phyloP scores from a whole-genome alignment of 2,888 invertebrate species.

The Latheticus oryzae region DNA sequence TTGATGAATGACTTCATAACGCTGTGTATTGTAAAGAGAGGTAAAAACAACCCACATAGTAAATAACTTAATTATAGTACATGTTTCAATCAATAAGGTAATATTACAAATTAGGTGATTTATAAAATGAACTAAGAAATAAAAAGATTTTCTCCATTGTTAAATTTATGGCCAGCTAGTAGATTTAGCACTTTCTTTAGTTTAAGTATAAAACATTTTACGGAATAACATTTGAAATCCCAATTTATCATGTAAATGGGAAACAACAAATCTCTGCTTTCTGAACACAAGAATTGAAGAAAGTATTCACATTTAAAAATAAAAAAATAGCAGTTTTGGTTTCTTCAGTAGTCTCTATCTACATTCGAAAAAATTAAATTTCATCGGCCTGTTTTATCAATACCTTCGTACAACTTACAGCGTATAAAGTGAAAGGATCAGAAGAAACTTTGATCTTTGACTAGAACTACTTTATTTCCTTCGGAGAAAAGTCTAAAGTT shows the following conservation, averaged over 20 bases:
- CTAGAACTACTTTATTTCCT: constrained; percentile 5
- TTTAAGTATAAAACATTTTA: constrained; percentile 11
- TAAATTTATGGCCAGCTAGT: constrained; percentile 15
- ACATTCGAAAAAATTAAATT: constrained; percentile 36
- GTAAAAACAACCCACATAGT: neutral
- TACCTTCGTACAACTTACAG: constrained; percentile 28
- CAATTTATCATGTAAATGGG: constrained; percentile 25
- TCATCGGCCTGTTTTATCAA: constrained; percentile 34
- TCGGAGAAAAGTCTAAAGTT: no score
- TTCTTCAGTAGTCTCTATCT: constrained; percentile 17
- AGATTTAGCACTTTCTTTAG: constrained; percentile 18
- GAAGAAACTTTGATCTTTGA: constrained; percentile 8
- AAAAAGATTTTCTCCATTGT: no score
- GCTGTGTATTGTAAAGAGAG: constrained; percentile 1
- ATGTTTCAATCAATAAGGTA: no score
- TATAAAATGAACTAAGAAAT: no score
- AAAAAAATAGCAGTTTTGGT: constrained; percentile 7
- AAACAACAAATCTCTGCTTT: constrained; percentile 26
- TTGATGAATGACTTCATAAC: constrained; percentile 7
- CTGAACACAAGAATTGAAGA: neutral
- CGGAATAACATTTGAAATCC: constrained; percentile 16
- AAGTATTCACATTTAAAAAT: neutral
- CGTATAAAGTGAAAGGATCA: constrained; percentile 31
- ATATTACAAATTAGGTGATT: no score
- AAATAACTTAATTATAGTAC: no score